Base-by-base conservation (phyloP, 2,113 vertebrate species). In the Ceratotherium simum region DNA sequence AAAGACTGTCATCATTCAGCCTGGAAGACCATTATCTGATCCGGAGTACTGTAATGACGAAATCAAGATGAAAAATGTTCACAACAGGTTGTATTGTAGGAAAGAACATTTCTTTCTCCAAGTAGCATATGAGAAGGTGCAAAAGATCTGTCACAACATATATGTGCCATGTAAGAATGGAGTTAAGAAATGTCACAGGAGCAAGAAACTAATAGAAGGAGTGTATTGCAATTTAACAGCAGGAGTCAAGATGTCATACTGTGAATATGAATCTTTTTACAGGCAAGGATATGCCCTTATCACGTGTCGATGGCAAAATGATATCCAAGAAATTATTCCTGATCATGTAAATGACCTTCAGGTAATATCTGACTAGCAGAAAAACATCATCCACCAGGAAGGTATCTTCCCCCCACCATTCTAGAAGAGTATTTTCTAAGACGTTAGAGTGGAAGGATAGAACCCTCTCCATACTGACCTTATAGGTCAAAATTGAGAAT, bases 41-140 rank as follows among this genome's bases (percentile, higher is more conserved):
- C 0, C 0, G 0, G 0, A 1, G 0, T 83, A 91, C 48, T 95
- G 85, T 20, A 2, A 0, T 48, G 2, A 0, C 0, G 64, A 56
- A 76, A 8, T 70, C 0, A 58, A 0, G 56, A 0, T 0, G 2
- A 96, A 58, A 93, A 69, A 36, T 18, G 31, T 96, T 27, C 73
- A 94, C 2, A 2, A 46, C 5, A 92, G 7, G 20, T 0, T 29
- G 0, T 0, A 0, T 1, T 92, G 91, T 58, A 48, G 12, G 31
- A 18, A 27, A 31, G 67, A 96, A 54, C 75, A 94, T 60, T 95
- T 95, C 48, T 82, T 97, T 18, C 31, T 95, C 25, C 0, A 0
- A 6, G 14, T 1, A 3, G 0, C 10, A 1, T 92, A 79, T n/a
- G 1, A 58, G 0, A 36, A 65, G 0, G 6, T 97, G 29, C 0